Evolutionary conservation across 2,113 vertebrate genomes (phyloP).

Genomic region (Hassar affinis): DNA sequence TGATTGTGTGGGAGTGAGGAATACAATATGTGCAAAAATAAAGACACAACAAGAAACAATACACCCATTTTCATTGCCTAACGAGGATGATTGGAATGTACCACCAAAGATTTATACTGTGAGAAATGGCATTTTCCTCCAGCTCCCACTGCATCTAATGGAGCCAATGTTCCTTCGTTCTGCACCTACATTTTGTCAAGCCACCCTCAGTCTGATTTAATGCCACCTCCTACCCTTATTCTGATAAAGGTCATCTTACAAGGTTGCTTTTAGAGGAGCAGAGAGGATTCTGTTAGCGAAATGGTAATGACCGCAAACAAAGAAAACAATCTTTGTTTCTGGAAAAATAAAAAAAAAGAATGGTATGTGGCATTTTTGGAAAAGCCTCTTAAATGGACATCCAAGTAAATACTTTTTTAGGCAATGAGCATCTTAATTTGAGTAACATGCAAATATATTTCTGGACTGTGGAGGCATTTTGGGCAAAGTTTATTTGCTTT

Average conservation of each 20-base stretch:
- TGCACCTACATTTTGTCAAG: constrained; percentile 64
- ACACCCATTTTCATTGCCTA: constrained; percentile 20
- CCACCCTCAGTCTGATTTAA: constrained; percentile 61
- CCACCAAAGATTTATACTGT: constrained; percentile 14
- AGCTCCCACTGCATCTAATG: constrained; percentile 58
- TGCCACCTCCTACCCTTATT: constrained; percentile 35
- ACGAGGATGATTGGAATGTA: constrained; percentile 46
- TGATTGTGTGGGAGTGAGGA: background rate
- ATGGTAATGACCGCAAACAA: constrained; percentile 6
- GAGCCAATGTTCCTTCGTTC: constrained; percentile 57
- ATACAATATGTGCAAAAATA: constrained; percentile 1
- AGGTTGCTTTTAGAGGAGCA: constrained; percentile 30
- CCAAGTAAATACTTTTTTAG: background rate
- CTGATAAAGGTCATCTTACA: constrained; percentile 49
- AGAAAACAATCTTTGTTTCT: constrained; percentile 16
- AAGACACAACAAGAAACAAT: constrained; percentile 26
- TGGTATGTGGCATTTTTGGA: background rate
- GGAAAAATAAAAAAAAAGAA: background rate
- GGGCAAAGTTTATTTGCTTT: background rate
- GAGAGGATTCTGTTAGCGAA: constrained; percentile 25
- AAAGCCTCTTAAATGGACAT: background rate
- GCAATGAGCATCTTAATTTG: background rate
- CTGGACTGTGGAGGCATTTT: background rate
- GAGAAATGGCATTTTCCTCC: constrained; percentile 61
- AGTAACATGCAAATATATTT: background rate